Evolutionary conservation across 2,113 vertebrate genomes (phyloP).

Genomic region (Cyprinodon brontotheroides): DNA sequence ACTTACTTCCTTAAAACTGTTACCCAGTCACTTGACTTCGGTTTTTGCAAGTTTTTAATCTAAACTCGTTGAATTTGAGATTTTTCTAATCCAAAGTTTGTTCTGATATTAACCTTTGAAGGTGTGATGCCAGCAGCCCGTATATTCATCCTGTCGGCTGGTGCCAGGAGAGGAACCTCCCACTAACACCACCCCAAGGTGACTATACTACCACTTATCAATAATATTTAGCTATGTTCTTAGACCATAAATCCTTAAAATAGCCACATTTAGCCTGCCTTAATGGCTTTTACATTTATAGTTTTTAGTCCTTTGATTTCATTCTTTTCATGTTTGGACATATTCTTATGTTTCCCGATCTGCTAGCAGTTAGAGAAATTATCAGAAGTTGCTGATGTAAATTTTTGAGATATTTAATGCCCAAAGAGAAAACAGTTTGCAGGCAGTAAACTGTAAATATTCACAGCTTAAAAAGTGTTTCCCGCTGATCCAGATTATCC

Average conservation of each 20-base stretch:
- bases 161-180: slow-evolving; percentile 93
- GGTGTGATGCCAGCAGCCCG: slow-evolving; percentile 96
- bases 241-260: slow-evolving; percentile 1
- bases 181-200: slow-evolving; percentile 97
- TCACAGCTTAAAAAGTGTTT: background rate
- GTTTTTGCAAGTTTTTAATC: background rate
- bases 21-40: background rate
- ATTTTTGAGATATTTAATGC: background rate
- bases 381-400: background rate
- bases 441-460: background rate
- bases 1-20: no score
- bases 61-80: background rate
- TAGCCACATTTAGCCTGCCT: background rate
- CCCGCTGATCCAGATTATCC: slow-evolving; percentile 85
- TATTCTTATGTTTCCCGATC: background rate
- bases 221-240: slow-evolving; percentile 1
- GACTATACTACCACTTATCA: slow-evolving; percentile 50
- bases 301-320: no score
- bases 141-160: slow-evolving; percentile 98
- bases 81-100: no score
- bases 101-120: slow-evolving; percentile 61
- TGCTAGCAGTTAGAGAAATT: background rate
- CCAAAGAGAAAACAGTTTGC: background rate
- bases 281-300: background rate
- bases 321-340: background rate